Evolutionary conservation across 1,140 invertebrate species (phyloP).

Genomic region (Schlechtendalia chinensis): DNA sequence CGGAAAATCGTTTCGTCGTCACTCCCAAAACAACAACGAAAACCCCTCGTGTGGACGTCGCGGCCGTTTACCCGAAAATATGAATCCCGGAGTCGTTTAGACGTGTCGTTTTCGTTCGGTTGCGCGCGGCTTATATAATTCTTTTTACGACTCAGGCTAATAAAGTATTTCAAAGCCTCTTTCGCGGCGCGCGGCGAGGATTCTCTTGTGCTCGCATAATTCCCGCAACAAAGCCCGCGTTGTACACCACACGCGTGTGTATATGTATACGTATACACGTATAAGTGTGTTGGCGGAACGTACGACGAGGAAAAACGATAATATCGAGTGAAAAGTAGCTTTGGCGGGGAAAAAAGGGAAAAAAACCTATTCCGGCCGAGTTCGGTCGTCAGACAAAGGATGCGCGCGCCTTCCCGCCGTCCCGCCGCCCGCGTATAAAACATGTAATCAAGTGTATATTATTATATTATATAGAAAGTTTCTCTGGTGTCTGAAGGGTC

Average conservation of each 20-base stretch:
- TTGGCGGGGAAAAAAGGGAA: background rate
- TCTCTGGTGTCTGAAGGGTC: constrained; percentile 1
- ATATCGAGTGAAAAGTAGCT: constrained; percentile 48
- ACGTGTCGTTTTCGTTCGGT: constrained; percentile 9
- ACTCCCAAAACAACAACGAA: no score
- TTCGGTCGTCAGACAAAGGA: constrained; percentile 32
- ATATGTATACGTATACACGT: background rate
- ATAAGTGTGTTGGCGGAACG: background rate
- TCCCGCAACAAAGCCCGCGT: no score
- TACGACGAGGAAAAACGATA: background rate
- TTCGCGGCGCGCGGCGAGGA: background rate
- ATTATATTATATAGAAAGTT: constrained; percentile 46
- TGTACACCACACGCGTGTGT: background rate
- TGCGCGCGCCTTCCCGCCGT: background rate
- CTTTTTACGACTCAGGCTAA: constrained; percentile 25
- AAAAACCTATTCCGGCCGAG: constrained; percentile 32
- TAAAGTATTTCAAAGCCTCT: constrained; percentile 40
- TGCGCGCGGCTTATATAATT: constrained; percentile 16
- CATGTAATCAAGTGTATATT: constrained; percentile 48
- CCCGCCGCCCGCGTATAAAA: constrained; percentile 37
- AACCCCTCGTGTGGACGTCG: background rate
- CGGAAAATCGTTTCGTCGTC: no score
- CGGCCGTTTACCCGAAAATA: background rate
- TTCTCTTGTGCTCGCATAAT: background rate
- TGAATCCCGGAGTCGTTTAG: constrained; percentile 23